Percentiles rank a stretch among this genome's conserved stretches.
These are phyloP conservation scores for Amphiura filiformis DNA, from an alignment of 35 echinoderm and acorn worm species.

Conservation along the genomic window DNA sequence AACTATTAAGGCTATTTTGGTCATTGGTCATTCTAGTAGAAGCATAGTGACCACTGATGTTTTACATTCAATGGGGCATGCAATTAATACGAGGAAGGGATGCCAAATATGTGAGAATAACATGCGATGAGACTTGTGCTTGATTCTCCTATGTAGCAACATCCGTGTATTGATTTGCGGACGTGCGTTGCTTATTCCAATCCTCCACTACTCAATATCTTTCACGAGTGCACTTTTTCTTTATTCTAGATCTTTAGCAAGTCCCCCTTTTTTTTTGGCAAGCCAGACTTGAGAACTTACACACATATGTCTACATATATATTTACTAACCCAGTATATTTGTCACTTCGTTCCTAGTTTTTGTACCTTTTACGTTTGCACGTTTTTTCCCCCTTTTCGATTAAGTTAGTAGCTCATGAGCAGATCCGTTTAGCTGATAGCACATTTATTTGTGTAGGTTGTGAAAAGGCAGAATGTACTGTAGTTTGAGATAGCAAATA, in stretches of 20 bases:
- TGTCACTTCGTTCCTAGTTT: no score
- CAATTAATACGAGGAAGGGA: background rate
- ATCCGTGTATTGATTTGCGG: constrained; percentile 13
- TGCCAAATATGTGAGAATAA: background rate
- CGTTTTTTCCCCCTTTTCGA: no score
- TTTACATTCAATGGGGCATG: constrained; percentile 10
- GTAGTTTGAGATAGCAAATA: background rate
- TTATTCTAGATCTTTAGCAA: background rate
- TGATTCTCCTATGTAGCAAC: background rate
- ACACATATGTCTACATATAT: no score
- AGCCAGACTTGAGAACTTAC: background rate
- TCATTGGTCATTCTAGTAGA: background rate
- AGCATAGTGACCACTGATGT: background rate
- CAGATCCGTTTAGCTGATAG: no score
- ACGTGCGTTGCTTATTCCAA: background rate
- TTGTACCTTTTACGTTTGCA: no score
- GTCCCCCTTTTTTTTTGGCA: background rate
- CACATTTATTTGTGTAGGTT: background rate
- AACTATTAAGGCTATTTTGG: no score
- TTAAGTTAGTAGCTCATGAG: no score
- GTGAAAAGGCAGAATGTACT: background rate
- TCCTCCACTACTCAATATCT: background rate
- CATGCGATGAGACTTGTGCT: background rate
- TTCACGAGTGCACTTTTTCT: background rate
- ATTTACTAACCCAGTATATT: no score